phyloP scores from a whole-genome alignment of 2,113 vertebrate species.

The Dipodomys ordii region DNA sequence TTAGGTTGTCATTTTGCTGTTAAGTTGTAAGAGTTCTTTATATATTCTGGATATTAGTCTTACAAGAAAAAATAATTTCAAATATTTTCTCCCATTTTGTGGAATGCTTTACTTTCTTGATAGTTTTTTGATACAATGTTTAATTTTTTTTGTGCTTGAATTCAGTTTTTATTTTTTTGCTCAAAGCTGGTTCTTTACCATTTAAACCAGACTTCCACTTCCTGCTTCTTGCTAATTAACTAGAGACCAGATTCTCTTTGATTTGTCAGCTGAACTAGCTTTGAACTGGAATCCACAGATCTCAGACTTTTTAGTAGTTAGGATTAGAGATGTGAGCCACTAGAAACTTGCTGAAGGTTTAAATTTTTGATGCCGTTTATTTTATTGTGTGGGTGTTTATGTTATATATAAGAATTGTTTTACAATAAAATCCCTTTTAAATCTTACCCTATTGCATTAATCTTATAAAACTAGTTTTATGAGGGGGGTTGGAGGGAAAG shows the following conservation, averaged over 20 bases:
- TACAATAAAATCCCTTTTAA: neutral
- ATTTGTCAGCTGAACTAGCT: too few relatives aligned
- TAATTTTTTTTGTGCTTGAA: too few relatives aligned
- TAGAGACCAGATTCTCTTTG: too few relatives aligned
- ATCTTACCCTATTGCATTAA: conserved; percentile 29
- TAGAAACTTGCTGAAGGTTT: neutral
- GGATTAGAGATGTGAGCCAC: too few relatives aligned
- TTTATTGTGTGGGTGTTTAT: conserved; percentile 23
- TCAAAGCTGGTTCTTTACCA: too few relatives aligned
- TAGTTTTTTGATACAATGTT: neutral
- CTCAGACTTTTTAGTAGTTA: too few relatives aligned
- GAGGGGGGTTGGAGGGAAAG: too few relatives aligned
- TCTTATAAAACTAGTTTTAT: conserved; percentile 32
- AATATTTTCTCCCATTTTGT: conserved; percentile 38
- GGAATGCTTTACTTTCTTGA: conserved; percentile 17
- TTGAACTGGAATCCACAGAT: too few relatives aligned
- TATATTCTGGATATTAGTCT: conserved; percentile 1
- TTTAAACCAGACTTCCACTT: too few relatives aligned
- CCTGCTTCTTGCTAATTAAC: too few relatives aligned
- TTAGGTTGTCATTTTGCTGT: conserved; percentile 41
- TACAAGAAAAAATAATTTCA: conserved; percentile 6
- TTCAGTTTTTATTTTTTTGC: too few relatives aligned
- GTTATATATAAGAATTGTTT: conserved; percentile 45
- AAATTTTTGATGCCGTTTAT: conserved; percentile 39
- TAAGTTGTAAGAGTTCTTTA: neutral